Conservation (phyloP, 2,888 invertebrate genomes). For the Conistra vaccinii region DNA sequence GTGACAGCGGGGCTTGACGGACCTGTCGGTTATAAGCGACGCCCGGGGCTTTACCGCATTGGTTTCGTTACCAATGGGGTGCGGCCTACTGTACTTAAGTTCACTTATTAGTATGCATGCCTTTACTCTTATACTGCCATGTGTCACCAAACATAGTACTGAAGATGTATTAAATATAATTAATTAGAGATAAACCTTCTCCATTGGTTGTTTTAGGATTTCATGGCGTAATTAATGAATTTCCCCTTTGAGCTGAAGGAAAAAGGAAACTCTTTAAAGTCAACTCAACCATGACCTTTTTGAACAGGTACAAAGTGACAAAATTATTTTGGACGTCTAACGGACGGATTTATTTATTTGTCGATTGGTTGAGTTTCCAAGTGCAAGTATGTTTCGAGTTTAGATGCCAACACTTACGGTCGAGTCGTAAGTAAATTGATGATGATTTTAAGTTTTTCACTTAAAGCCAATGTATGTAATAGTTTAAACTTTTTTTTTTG, state of each 20-base stretch:
- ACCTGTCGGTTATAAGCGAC: no score
- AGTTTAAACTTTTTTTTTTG: no score
- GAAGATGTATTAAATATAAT: slow-evolving; percentile 49
- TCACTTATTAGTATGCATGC: slow-evolving; percentile 60
- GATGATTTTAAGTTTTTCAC: not conserved
- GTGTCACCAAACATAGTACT: slow-evolving; percentile 51
- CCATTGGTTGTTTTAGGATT: slow-evolving; percentile 5
- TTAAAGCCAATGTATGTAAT: no score
- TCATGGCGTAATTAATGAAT: slow-evolving; percentile 4
- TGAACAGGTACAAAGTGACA: not conserved
- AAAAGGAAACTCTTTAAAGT: not conserved
- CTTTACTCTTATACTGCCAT: slow-evolving; percentile 45
- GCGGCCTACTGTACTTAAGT: slow-evolving; percentile 21
- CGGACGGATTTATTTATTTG: not conserved
- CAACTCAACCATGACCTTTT: not conserved
- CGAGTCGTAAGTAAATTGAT: no score
- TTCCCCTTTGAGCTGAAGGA: not conserved
- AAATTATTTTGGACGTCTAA: not conserved
- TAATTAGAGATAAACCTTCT: slow-evolving; percentile 30
- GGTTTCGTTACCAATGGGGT: not conserved
- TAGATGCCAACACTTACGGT: not conserved
- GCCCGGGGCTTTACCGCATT: no score
- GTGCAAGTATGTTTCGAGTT: not conserved
- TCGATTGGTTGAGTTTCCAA: not conserved
- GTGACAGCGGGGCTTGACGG: no score